phyloP scores from a whole-genome alignment of 2,888 invertebrate genomes.

The Cybosia mesomella region DNA sequence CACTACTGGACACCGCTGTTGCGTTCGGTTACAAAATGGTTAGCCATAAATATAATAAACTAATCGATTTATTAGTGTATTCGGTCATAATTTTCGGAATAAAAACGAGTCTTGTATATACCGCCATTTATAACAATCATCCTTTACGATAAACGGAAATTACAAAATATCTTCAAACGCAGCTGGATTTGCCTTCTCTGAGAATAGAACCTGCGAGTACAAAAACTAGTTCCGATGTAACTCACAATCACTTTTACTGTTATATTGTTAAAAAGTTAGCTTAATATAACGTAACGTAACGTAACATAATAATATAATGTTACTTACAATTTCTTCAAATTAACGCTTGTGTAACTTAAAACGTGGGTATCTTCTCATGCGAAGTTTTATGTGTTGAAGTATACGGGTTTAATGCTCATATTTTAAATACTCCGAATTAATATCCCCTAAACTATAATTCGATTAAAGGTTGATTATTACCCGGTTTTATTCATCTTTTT shows the following conservation, averaged over 20 bases:
- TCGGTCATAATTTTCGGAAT: not conserved
- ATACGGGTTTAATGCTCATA: no score
- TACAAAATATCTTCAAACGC: conserved; percentile 1
- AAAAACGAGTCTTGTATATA: conserved; percentile 3
- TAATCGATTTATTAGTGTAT: conserved; percentile 7
- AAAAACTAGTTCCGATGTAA: conserved; percentile 8
- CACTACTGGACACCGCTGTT: not conserved
- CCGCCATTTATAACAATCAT: conserved; percentile 11
- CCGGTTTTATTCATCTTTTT: no score
- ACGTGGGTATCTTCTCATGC: no score
- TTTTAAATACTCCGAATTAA: no score
- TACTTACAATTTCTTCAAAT: no score
- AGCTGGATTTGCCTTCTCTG: conserved; percentile 8
- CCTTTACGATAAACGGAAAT: conserved; percentile 20
- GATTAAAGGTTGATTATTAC: no score
- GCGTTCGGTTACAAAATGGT: not conserved
- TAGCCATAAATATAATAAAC: not conserved
- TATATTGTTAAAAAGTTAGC: not conserved
- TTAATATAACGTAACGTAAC: no score
- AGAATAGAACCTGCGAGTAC: conserved; percentile 5
- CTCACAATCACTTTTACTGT: conserved; percentile 2
- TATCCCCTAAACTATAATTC: no score
- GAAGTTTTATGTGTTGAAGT: no score
- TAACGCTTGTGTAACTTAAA: no score
- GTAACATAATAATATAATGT: no score